These are phyloP conservation scores for Poecilobothrus nobilitatus DNA, from an alignment of 2,888 invertebrate genomes.

Conservation along the genomic window DNA sequence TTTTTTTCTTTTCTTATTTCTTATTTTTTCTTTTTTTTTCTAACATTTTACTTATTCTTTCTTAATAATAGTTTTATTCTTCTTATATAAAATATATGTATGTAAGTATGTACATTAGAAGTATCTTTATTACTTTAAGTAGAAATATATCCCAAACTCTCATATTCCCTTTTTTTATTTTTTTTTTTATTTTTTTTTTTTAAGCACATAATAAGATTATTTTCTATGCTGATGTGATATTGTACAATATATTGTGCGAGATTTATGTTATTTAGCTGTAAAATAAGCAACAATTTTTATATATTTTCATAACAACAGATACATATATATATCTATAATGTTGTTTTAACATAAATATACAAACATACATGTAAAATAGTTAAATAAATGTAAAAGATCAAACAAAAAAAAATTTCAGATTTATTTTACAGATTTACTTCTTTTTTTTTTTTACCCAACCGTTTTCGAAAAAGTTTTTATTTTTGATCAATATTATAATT, in stretches of 20 bases:
- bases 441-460: too few species aligned
- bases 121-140: background rate
- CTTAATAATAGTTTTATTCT: too few species aligned
- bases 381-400: too few species aligned
- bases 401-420: too few species aligned
- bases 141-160: background rate
- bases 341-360: too few species aligned
- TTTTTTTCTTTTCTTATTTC: background rate
- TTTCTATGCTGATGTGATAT: constrained; percentile 5
- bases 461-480: too few species aligned
- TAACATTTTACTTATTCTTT: too few species aligned
- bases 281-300: background rate
- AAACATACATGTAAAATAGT: too few species aligned
- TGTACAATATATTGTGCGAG: background rate
- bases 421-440: too few species aligned
- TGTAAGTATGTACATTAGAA: background rate
- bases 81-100: background rate
- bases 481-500: too few species aligned
- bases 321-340: too few species aligned
- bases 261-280: background rate
- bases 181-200: background rate
- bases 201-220: constrained; percentile 3
- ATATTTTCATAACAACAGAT: background rate
- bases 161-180: background rate
- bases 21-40: background rate